A percentile compares a stretch with the other conserved stretches of the same genome.
These are phyloP conservation scores for Castor canadensis DNA, from an alignment of 2,113 vertebrate genomes.

Conservation along the genomic window DNA sequence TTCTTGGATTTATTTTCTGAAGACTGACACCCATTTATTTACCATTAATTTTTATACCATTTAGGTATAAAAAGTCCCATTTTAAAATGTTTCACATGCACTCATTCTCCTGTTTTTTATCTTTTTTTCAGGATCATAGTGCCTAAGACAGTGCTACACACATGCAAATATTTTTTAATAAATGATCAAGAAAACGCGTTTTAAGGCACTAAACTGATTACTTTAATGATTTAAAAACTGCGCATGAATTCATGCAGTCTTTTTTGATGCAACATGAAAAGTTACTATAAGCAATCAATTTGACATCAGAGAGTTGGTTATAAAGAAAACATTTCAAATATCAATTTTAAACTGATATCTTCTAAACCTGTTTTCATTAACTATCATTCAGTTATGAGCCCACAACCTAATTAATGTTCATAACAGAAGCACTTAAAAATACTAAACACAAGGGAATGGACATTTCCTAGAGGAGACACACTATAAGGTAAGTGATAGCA, in stretches of 20 bases:
- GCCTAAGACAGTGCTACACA: not conserved
- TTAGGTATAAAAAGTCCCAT: not conserved
- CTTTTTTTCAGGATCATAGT: not conserved
- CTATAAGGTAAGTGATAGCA: conserved; percentile 19
- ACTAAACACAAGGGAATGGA: conserved; percentile 37
- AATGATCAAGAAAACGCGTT: conserved; percentile 1
- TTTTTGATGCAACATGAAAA: not conserved
- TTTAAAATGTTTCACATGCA: not conserved
- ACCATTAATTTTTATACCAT: too few relatives aligned
- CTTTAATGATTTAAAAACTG: conserved; percentile 35
- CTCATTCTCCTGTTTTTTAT: not conserved
- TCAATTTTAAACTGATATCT: conserved; percentile 61
- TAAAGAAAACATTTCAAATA: conserved; percentile 63
- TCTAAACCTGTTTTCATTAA: conserved; percentile 63
- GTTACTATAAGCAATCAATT: conserved; percentile 22
- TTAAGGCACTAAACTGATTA: conserved; percentile 12
- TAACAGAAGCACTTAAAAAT: conserved; percentile 60
- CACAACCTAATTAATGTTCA: conserved; percentile 56
- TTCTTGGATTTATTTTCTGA: not conserved
- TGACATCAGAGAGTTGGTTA: conserved; percentile 16
- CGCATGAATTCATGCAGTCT: not conserved
- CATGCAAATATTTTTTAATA: not conserved
- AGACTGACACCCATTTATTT: not conserved
- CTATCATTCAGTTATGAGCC: conserved; percentile 56
- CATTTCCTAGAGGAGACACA: conserved; percentile 62